Evolutionary conservation across 2,113 vertebrate genomes (phyloP).

Genomic region (Morone chrysops): DNA sequence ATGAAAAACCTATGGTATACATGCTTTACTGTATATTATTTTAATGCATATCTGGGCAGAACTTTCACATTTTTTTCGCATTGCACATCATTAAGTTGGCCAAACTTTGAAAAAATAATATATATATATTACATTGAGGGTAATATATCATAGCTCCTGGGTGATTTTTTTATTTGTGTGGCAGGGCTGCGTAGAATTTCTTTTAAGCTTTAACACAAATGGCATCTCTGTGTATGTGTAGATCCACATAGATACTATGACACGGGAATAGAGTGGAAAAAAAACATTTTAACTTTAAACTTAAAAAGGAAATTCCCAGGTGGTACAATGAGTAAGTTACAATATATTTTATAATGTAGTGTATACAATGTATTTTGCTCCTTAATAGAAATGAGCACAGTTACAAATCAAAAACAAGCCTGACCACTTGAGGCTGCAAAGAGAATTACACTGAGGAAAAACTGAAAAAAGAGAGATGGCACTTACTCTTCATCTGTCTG

Average conservation of each 20-base stretch:
- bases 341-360: neutral
- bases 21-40: neutral
- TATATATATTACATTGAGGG: no score
- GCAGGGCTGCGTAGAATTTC: neutral
- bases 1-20: neutral
- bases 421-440: constrained; percentile 67
- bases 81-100: neutral
- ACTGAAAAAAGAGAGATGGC: neutral
- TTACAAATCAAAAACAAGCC: constrained; percentile 10
- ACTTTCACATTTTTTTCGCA: neutral
- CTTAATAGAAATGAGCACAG: neutral
- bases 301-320: no score
- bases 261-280: neutral
- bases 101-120: no score
- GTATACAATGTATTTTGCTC: neutral
- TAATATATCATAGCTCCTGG: neutral
- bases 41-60: neutral
- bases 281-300: neutral
- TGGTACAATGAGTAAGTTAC: neutral
- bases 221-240: neutral
- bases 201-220: neutral
- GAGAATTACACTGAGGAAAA: neutral
- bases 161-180: neutral
- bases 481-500: constrained; percentile 99
- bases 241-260: neutral